Base-by-base conservation (phyloP, 92 coral and sea anemone species). In the Phenganax marumi region DNA sequence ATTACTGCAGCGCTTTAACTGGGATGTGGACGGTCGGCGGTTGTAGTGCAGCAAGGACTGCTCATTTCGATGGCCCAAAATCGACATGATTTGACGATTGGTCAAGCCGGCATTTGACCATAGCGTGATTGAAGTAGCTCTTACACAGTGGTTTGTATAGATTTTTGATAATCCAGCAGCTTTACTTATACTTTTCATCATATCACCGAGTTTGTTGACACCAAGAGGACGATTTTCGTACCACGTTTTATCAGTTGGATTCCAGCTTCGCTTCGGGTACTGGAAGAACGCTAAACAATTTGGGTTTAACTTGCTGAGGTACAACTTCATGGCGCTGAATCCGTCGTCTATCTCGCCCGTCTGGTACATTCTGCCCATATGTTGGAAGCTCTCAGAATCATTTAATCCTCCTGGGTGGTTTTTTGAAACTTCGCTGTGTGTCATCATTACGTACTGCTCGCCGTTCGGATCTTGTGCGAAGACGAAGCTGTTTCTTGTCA, bases 341-440 rank as follows among this genome's bases (percentile, higher is more conserved):
- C 90, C 86, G 50, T 89, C 88, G 14, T 62, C 62, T 17, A 5
- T 7, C 39, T 68, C 18, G 5, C 75, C 85, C 3, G 89, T 84
- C 62, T 87, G 84, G 61, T 87, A 75, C 81, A 90, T 84, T 58
- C 90, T 10, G 3, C 84, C 90, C 10, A 24, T 12, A 46, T 90
- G 80, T 70, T 81, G 87, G 0, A 12, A 24, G 76, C 89, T 87
- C 1, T 72, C 16, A 3, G 6, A 24, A 52, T 89, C 92, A 8
- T 21, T 21, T 3, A 89, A 54, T 5, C 92, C 88, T 25, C 90
- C 92, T 6, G 86, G 87, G 26, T 87, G 88, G 43, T 87, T 84
- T 73, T 87, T 90, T 1, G 86, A 12, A 2, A 53, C 86, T 80
- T 90, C 88, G 25, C 84, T 84, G 65, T 84, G 92, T 21, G 84